Base-by-base conservation (phyloP, 2,888 invertebrate genomes). In the Rapana venosa region DNA sequence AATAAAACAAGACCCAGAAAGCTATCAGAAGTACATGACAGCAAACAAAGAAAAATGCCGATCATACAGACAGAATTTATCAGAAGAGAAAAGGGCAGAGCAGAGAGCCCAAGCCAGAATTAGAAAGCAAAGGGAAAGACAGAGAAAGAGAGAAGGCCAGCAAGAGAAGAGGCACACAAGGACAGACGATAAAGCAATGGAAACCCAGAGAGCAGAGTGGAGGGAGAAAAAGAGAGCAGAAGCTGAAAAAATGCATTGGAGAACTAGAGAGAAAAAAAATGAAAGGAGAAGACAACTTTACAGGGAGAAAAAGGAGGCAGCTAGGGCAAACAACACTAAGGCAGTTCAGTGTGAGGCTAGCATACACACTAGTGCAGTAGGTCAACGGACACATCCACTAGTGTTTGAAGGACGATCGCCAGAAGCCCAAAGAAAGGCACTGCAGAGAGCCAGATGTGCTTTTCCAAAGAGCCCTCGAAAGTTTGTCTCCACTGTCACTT, bases 381-480 rank as follows among this genome's bases (percentile, higher is more conserved):
- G 77, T 30, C 30, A 77, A 0, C 77, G 8, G 8, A 22, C 20
- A 36, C 13, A 35, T 81, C 22, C 36, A 36, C 1, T 15, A 30
- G 77, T 13, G 32, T 32, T 85, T 5, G 85, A 85, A 58, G 85
- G 56, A 5, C 85, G 85, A 20, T 35, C 56, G 6, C 85, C 85
- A 22, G 58, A 56, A 17, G 85, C 85, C 32, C 85, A 85, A 35
- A 17, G 85, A 58, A 85, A 85, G 35, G 85, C 85, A 58, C 85
- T 85, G 58, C 85, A 85, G 61, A 85, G 85, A 20, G 85, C 85
- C 22, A 85, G 85, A 61, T 56, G n/a, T 22, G 85, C 85, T 35
- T 20, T 85, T 17, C 47, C 85, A 11, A n/a, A 56, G 32, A 85
- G 85, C 58, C 85, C 58, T 20, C 32, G 85, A n/a, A 85, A 85